Conservation (phyloP, 2,797 vertebrate species). For the Vireo griseus region DNA sequence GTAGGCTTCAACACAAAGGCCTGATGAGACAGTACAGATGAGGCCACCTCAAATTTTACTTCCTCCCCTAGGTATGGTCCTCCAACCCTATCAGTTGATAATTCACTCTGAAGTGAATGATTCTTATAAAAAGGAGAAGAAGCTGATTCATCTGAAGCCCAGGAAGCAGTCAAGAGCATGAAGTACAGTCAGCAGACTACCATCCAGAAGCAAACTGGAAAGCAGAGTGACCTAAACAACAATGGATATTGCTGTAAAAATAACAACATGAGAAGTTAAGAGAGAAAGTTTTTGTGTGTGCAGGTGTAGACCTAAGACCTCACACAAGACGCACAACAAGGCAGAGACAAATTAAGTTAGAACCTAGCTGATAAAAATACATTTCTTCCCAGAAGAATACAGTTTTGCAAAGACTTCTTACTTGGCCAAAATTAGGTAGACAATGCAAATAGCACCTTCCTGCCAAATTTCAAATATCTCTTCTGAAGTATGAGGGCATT, state of each 20-base stretch:
- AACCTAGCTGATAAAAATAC: not conserved
- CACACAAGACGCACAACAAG: not conserved
- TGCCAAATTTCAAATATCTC: constrained; percentile 25
- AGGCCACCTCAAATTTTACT: not conserved
- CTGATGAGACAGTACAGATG: not conserved
- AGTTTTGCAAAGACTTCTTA: not conserved
- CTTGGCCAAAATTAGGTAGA: not conserved
- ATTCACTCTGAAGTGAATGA: not conserved
- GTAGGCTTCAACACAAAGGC: not conserved
- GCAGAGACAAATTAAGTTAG: not conserved
- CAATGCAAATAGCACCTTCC: not conserved
- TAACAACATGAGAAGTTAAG: not conserved
- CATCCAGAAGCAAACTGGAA: not conserved
- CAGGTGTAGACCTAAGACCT: not conserved
- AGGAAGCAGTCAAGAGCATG: not conserved
- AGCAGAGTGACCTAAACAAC: not conserved
- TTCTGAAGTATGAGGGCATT: not conserved
- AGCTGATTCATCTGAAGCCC: not conserved
- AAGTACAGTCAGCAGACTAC: not conserved
- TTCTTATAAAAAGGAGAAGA: not conserved
- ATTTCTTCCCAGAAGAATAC: not conserved
- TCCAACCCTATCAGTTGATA: not conserved
- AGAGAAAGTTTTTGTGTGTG: not conserved
- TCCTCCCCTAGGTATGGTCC: not conserved
- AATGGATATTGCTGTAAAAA: not conserved